Percentiles rank a stretch among this genome's conserved stretches.
These are phyloP conservation scores for Pachyramphus minor DNA, from an alignment of 2,113 vertebrate genomes.

Conservation along the genomic window DNA sequence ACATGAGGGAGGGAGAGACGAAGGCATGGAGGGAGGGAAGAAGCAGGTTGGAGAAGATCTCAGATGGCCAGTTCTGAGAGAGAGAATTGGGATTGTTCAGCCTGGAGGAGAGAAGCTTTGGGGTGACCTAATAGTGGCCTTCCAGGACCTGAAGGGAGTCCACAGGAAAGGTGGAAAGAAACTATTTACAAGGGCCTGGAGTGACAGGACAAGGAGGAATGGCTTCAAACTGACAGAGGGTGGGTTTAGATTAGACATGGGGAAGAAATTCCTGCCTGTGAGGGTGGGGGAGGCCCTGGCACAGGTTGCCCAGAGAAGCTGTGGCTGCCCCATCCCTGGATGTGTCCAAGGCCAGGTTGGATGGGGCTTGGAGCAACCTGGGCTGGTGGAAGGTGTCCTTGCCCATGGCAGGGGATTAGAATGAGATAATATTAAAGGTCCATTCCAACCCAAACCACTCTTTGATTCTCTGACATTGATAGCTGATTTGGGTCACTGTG, in stretches of 20 bases:
- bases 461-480: neutral
- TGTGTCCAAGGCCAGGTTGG: neutral
- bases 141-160: neutral
- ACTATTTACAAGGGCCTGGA: neutral
- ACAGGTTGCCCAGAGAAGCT: neutral
- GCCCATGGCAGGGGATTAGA: neutral
- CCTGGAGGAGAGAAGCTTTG: neutral
- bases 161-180: neutral
- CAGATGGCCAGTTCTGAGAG: neutral
- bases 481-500: neutral
- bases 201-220: neutral
- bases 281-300: neutral
- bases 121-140: neutral
- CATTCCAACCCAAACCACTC: neutral
- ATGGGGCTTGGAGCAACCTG: neutral
- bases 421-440: neutral
- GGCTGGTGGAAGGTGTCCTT: neutral
- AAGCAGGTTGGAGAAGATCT: neutral
- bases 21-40: neutral
- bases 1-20: neutral
- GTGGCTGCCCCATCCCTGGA: neutral
- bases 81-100: neutral
- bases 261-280: neutral
- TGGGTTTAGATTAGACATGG: neutral
- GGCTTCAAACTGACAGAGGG: neutral